Conservation (phyloP, 2,888 invertebrate species). For the Drosophila mimica region DNA sequence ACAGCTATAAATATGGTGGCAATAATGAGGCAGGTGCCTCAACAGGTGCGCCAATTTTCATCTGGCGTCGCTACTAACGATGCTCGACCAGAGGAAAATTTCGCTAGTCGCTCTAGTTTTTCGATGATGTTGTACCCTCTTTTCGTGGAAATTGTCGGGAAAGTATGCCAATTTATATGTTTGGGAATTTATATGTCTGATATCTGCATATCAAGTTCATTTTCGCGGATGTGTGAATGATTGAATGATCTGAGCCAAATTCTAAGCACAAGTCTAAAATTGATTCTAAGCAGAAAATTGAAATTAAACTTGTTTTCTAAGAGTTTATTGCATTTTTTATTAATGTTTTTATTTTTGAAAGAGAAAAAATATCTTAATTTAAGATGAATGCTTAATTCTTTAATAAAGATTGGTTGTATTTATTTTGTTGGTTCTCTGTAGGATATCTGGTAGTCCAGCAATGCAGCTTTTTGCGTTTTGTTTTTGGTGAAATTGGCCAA, state of each 20-base stretch:
- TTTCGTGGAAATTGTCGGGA: background rate
- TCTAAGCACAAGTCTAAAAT: background rate
- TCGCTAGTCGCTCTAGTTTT: conserved; percentile 30
- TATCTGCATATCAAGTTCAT: background rate
- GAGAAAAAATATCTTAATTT: background rate
- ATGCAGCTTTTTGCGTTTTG: background rate
- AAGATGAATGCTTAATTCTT: background rate
- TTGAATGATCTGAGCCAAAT: background rate
- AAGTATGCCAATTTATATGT: background rate
- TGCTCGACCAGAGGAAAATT: conserved; percentile 3
- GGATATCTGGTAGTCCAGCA: background rate
- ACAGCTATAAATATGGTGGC: background rate
- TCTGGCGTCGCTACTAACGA: conserved; percentile 22
- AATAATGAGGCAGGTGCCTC: conserved; percentile 29
- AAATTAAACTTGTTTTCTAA: background rate
- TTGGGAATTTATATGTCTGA: no score
- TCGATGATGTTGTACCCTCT: background rate
- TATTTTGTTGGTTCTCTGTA: background rate
- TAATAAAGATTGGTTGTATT: background rate
- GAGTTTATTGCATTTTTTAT: background rate
- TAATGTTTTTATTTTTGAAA: background rate
- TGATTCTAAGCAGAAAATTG: background rate
- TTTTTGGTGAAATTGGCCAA: conserved; percentile 2
- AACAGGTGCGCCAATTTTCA: conserved; percentile 35
- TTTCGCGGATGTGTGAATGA: background rate